Conservation (phyloP, 2,797 vertebrate genomes). For the Bradypodion pumilum region DNA sequence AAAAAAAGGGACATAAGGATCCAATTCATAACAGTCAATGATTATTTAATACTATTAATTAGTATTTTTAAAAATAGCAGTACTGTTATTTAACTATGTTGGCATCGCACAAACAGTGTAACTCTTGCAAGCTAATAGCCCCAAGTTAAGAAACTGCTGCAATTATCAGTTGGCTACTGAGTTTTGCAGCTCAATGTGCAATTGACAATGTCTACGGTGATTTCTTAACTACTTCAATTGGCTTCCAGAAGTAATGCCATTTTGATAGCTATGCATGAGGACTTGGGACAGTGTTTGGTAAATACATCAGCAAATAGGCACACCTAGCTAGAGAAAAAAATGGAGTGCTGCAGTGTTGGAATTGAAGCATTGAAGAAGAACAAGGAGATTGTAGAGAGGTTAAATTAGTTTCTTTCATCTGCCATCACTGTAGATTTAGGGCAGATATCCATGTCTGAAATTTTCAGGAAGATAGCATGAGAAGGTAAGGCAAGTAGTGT, state of each 20-base stretch:
- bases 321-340: neutral
- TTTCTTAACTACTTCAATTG: neutral
- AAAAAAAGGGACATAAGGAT: neutral
- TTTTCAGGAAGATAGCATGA: neutral
- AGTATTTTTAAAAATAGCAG: neutral
- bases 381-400: neutral
- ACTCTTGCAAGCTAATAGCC: no score
- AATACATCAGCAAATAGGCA: neutral
- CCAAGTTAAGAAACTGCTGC: no score
- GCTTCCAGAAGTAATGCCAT: no score
- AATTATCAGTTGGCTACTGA: no score
- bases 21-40: neutral
- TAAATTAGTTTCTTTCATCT: neutral
- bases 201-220: no score
- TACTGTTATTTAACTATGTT: neutral
- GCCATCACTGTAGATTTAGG: neutral
- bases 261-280: neutral
- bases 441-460: neutral
- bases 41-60: neutral
- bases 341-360: neutral
- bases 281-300: neutral
- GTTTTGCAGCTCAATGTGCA: no score
- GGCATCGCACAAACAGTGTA: no score
- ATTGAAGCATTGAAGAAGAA: neutral
- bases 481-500: neutral